Conservation (phyloP, 2,888 invertebrate species). For the Empis livida region DNA sequence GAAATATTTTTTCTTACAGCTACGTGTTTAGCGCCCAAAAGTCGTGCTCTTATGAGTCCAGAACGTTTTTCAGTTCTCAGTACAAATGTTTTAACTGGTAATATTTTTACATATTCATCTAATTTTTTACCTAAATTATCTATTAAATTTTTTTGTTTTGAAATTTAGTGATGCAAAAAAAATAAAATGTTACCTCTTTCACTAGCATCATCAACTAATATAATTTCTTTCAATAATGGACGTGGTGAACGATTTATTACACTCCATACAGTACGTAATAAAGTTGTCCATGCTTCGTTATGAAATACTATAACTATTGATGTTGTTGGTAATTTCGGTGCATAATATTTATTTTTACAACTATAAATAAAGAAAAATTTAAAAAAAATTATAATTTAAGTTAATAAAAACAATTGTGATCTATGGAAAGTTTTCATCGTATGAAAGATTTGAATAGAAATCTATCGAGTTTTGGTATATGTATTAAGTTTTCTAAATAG, state of each 20-base stretch:
- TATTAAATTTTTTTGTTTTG: slow-evolving; percentile 28
- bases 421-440: too few species aligned
- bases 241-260: slow-evolving; percentile 90
- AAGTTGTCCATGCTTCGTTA: slow-evolving; percentile 97
- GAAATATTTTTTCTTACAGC: slow-evolving; percentile 56
- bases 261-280: slow-evolving; percentile 91
- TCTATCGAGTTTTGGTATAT: too few species aligned
- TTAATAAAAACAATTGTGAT: too few species aligned
- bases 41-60: slow-evolving; percentile 87
- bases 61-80: slow-evolving; percentile 85
- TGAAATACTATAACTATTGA: slow-evolving; percentile 98
- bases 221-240: slow-evolving; percentile 80
- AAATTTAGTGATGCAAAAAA: background rate
- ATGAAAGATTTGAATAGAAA: too few species aligned
- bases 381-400: too few species aligned
- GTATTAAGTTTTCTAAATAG: too few species aligned
- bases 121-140: slow-evolving; percentile 79
- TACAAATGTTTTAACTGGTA: slow-evolving; percentile 78
- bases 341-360: slow-evolving; percentile 68
- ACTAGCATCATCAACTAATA: slow-evolving; percentile 96
- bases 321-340: slow-evolving; percentile 72
- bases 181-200: slow-evolving; percentile 56
- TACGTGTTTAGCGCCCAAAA: slow-evolving; percentile 87
- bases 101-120: slow-evolving; percentile 74
- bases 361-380: slow-evolving; percentile 35